Evolutionary conservation across 2,797 vertebrate species (phyloP).

Genomic region (Premnoplex brunnescens): DNA sequence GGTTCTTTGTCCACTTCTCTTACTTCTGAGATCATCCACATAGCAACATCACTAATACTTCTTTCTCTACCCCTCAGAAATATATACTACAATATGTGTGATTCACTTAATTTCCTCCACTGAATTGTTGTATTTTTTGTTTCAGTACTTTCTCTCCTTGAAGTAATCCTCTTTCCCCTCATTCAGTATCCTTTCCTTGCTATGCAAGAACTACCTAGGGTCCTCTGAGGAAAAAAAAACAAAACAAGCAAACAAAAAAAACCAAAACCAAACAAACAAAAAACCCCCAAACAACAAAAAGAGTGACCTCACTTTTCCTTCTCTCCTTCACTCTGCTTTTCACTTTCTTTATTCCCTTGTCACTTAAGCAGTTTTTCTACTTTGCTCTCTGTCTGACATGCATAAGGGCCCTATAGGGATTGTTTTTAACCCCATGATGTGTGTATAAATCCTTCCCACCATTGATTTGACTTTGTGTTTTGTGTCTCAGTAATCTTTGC

Average conservation of each 20-base stretch:
- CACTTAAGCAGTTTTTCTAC: neutral
- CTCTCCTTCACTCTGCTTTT: neutral
- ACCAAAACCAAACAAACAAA: neutral
- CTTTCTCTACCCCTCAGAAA: neutral
- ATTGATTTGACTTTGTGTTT: slow-evolving; percentile 15
- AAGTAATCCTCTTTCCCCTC: neutral
- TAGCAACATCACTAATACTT: neutral
- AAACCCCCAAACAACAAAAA: neutral
- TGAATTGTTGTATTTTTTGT: neutral
- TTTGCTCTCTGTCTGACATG: neutral
- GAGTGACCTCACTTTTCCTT: neutral
- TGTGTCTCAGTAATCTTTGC: slow-evolving; percentile 24
- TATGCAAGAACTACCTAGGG: neutral
- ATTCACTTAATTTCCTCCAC: neutral
- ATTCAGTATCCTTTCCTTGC: neutral
- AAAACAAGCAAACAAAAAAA: neutral
- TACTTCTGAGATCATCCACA: neutral
- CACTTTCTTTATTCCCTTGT: neutral
- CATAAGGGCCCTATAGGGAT: neutral
- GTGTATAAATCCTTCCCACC: neutral
- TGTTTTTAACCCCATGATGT: neutral
- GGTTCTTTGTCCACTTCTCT: neutral
- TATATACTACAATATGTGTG: neutral
- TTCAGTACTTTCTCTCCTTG: neutral
- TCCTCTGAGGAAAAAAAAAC: neutral